A percentile compares a stretch with the other conserved stretches of the same genome.
phyloP scores from a whole-genome alignment of 2,113 vertebrate species.

The Grallaria varia region DNA sequence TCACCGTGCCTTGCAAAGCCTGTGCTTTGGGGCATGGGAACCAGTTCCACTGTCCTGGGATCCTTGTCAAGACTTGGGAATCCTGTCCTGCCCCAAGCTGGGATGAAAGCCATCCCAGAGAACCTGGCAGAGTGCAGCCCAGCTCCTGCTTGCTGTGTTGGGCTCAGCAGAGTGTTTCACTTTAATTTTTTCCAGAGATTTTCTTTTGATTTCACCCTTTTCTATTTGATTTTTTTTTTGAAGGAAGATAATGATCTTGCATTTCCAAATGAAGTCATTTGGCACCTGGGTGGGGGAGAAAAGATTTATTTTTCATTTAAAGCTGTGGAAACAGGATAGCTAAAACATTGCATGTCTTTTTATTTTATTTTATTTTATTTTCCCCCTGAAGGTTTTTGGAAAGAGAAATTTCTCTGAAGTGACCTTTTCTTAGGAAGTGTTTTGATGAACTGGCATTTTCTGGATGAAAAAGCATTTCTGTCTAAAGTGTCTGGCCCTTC shows the following conservation, averaged over 20 bases:
- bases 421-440: conserved; percentile 48
- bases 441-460: conserved; percentile 42
- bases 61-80: neutral
- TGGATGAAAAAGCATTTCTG: neutral
- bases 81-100: neutral
- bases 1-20: neutral
- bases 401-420: conserved; percentile 35
- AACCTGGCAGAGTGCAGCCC: neutral
- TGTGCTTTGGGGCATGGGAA: neutral
- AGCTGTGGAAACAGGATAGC: conserved; percentile 28
- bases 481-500: neutral
- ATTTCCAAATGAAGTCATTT: conserved; percentile 55
- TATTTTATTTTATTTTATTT: neutral
- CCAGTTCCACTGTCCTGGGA: neutral
- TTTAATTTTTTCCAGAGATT: conserved; percentile 41
- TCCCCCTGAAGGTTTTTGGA: neutral
- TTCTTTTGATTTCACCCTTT: conserved; percentile 29
- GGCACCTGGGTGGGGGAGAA: neutral
- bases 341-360: neutral
- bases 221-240: neutral
- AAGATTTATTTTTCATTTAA: conserved; percentile 41
- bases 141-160: neutral
- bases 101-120: neutral
- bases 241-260: conserved; percentile 8
- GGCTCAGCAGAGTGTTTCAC: neutral